phyloP scores from a whole-genome alignment of 2,113 vertebrate species.

The Eulemur rufifrons region DNA sequence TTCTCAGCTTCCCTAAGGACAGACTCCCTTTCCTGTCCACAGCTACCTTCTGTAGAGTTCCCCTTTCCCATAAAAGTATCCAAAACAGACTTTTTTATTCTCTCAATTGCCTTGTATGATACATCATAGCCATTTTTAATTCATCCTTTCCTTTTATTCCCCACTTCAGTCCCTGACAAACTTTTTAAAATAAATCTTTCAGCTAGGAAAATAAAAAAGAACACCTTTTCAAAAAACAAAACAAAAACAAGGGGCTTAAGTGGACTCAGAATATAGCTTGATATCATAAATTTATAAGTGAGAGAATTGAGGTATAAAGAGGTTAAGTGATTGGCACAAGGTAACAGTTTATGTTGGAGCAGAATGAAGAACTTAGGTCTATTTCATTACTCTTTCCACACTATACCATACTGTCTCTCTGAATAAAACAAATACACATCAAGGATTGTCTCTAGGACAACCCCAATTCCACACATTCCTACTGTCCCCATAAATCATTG shows the following conservation, averaged over 20 bases:
- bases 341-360: background rate
- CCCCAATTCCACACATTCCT: background rate
- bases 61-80: background rate
- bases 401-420: background rate
- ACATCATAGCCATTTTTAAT: background rate
- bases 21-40: background rate
- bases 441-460: constrained; percentile 18
- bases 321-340: background rate
- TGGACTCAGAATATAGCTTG: background rate
- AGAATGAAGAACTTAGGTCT: background rate
- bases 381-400: background rate
- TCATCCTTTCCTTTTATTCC: background rate
- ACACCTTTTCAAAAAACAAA: background rate
- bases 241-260: background rate
- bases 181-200: background rate
- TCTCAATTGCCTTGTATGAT: background rate
- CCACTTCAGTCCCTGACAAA: background rate
- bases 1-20: background rate
- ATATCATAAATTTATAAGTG: background rate
- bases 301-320: background rate
- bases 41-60: background rate
- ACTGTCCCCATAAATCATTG: background rate
- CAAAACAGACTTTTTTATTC: background rate
- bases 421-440: background rate
- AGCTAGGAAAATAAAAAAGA: constrained; percentile 3